Percentiles rank a stretch among this genome's conserved stretches.
Conservation (phyloP, 1,140 invertebrate species). For the Galendromus occidentalis region DNA sequence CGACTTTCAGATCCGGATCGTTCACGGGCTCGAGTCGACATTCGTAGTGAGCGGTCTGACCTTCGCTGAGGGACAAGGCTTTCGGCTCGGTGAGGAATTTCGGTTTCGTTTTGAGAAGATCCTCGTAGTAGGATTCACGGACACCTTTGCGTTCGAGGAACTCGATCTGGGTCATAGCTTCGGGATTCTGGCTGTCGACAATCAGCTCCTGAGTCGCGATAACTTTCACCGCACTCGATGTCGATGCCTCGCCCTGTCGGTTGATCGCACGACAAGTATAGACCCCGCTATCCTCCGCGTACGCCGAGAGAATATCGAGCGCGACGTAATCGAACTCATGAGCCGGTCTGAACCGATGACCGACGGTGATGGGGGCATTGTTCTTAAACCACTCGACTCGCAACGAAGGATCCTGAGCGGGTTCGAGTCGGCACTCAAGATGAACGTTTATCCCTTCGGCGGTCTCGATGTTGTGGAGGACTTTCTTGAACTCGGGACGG, state of each 20-base stretch:
- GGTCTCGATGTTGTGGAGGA: conserved; percentile 71
- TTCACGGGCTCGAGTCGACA: conserved; percentile 90
- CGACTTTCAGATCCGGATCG: conserved; percentile 74
- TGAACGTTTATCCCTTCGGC: conserved; percentile 77
- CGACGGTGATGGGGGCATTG: conserved; percentile 52
- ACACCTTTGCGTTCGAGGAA: conserved; percentile 68
- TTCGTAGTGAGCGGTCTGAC: conserved; percentile 87
- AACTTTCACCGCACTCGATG: conserved; percentile 49
- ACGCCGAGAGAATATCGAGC: conserved; percentile 80
- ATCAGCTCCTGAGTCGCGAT: conserved; percentile 60
- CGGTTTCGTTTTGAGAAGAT: conserved; percentile 56
- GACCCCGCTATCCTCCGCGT: conserved; percentile 86
- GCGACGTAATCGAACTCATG: conserved; percentile 96
- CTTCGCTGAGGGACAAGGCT: conserved; percentile 57
- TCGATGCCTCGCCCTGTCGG: conserved; percentile 78
- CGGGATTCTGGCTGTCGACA: conserved; percentile 61
- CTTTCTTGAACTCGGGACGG: conserved; percentile 62
- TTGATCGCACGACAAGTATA: conserved; percentile 82
- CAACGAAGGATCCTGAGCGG: conserved; percentile 84
- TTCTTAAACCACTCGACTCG: conserved; percentile 93
- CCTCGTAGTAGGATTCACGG: conserved; percentile 61
- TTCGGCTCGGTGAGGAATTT: conserved; percentile 66
- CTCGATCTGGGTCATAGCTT: conserved; percentile 69
- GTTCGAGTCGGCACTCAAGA: conserved; percentile 72
- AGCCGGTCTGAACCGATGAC: conserved; percentile 80